Conservation (phyloP, 2,888 invertebrate genomes). For the Stenodema calcarata region DNA sequence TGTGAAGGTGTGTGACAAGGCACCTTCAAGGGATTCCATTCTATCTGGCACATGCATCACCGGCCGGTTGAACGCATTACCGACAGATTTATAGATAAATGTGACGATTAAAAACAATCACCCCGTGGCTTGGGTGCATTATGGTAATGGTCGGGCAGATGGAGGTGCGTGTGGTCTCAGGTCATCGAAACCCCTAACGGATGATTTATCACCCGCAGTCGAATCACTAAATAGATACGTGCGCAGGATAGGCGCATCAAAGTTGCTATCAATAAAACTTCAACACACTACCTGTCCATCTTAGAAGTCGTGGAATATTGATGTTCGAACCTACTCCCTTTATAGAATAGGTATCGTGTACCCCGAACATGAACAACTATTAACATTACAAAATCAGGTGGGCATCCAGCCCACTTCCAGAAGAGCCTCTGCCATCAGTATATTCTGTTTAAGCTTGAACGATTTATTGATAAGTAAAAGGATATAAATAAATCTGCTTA, state of each 20-base stretch:
- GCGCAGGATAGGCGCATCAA: background rate
- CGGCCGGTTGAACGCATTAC: background rate
- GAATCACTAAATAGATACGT: background rate
- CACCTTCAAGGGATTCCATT: slow-evolving; percentile 17
- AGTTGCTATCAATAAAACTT: background rate
- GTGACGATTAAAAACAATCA: slow-evolving; percentile 37
- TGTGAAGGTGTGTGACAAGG: slow-evolving; percentile 28
- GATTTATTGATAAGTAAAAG: no score
- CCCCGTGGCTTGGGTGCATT: background rate
- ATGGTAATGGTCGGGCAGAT: slow-evolving; percentile 21
- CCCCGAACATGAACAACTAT: no score
- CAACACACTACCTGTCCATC: background rate
- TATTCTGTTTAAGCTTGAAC: no score
- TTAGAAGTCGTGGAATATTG: background rate
- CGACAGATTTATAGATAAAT: slow-evolving; percentile 34
- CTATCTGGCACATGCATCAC: slow-evolving; percentile 20
- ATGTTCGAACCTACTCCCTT: background rate
- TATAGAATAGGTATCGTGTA: no score
- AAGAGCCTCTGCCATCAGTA: no score
- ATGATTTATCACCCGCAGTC: slow-evolving; percentile 18
- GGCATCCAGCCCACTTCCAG: no score
- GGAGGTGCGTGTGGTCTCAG: slow-evolving; percentile 26
- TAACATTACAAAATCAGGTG: no score
- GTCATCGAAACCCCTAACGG: background rate
- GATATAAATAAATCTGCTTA: no score